Evolutionary conservation across 1,140 invertebrate species (phyloP), one percentile per base, ranked within the genome.

Genomic region (Aphelinus certus): DNA sequence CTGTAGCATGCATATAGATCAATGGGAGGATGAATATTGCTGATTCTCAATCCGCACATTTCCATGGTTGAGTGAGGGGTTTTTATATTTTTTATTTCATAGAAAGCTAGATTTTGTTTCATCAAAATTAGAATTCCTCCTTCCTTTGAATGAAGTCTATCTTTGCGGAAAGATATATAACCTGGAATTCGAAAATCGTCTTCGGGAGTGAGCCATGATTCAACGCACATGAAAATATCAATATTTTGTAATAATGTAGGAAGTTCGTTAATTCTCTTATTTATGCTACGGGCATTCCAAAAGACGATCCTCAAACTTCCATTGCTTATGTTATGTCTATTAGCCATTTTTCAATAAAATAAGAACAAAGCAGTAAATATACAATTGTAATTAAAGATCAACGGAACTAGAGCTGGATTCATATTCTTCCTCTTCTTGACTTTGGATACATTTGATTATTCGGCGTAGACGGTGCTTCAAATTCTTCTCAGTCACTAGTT

Each of bases 81-180:
- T 0, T 10, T 53, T 48, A 68, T 45, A 9, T 72, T 55, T 4
- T 62, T 4, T n/a, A 69, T 62, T 73, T 67, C 65, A 48, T 5
- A 3, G 49, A 51, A 76, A 1, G 63, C 65, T 26, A 77, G 9
- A 47, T 61, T 66, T 42, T 62, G 48, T 42, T 61, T 46, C 6
- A 74, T 53, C 0, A 70, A 26, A 10, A 70, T 10, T 6, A 77
- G 3, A 47, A 77, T 73, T 47, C 76, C 71, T 48, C 71, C 66
- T 65, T 60, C 71, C 57, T 49, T 51, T 48, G 42, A 46, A 42
- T 65, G 26, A 5, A 49, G 3, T 49, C 65, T 47, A 56, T 73
- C 76, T 63, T 69, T 73, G 1, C 71, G 45, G 3, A 63, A 64
- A 3, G 65, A 57, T 42, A 43, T 4, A 43, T 69, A 77, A 4